Evolutionary conservation across 2,888 invertebrate species (phyloP), one percentile per base, ranked within the genome.

Genomic region (Oxyscelio sp.): DNA sequence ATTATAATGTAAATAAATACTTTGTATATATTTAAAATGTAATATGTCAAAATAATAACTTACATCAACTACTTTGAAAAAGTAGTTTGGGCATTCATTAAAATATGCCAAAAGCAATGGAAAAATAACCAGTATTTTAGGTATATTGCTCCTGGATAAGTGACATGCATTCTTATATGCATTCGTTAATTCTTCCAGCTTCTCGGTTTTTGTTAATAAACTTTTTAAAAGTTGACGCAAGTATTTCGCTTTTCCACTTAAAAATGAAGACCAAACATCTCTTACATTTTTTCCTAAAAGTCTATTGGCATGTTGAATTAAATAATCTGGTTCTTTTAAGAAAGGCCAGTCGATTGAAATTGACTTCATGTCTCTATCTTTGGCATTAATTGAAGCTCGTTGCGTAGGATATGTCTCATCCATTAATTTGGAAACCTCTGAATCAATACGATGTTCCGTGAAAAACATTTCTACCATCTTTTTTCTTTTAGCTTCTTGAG

Each of bases 341-440:
- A 77, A 77, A 54, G 85, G 81, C 85, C 85, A 85, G 8, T 77
- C 21, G 8, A 15, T 40, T 4, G 73, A 61, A 1, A 85, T 24
- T 1, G 6, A 0, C 2, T 4, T 2, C 15, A 77, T 6, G 40
- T 73, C 27, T 15, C 77, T 31, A 9, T 38, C 27, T 5, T 13
- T 1, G 0, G 9, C 43, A 71, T 80, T 84, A 6, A 84, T 54
- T n/a, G 19, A 9, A 9, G 27, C 24, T 2, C 83, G 34, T 38
- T 63, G 70, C 3, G 70, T 75, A 11, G 75, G 15, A 40, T 84
- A 84, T 0, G 84, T 84, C 0, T 75, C 59, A 13, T 45, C 11
- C 71, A 84, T 70, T 6, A 84, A 61, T 13, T 21, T 19, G 1
- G 5, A 17, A 9, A 84, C n/a, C 13, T 66, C 61, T 9, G 4